Evolutionary conservation across 2,797 vertebrate genomes (phyloP).

Genomic region (Rhadinocentrus ornatus): DNA sequence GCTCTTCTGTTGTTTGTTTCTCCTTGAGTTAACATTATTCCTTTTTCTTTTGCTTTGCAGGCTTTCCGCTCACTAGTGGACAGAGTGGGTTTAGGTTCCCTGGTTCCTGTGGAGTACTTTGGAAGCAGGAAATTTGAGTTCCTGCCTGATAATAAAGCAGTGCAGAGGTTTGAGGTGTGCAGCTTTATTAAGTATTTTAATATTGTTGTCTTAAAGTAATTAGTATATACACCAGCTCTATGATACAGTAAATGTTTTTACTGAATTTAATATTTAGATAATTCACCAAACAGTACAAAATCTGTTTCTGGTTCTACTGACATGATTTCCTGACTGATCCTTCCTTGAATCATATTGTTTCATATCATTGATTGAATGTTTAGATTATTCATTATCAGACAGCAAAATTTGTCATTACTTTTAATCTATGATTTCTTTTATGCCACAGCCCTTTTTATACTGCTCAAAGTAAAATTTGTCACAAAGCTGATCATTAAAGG

Average conservation of each 20-base stretch:
- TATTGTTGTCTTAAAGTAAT: neutral
- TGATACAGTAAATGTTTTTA: neutral
- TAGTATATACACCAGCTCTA: too few species aligned
- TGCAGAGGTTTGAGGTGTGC: constrained; percentile 94
- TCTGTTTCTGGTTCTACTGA: neutral
- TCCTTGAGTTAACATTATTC: neutral
- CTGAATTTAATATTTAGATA: neutral
- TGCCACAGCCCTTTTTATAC: too few species aligned
- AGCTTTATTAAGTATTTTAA: neutral
- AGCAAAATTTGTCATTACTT: neutral
- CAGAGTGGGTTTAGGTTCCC: constrained; percentile 91
- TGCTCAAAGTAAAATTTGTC: too few species aligned
- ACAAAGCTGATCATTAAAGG: too few species aligned
- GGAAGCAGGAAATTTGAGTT: constrained; percentile 90
- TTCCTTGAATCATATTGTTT: neutral
- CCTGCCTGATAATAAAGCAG: constrained; percentile 88
- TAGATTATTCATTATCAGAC: neutral
- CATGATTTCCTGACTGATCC: neutral
- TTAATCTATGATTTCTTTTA: too few species aligned
- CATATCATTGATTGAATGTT: neutral
- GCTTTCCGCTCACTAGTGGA: constrained; percentile 94
- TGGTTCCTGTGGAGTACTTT: constrained; percentile 96
- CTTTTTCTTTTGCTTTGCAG: constrained; percentile 69
- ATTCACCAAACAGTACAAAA: constrained; percentile 1
- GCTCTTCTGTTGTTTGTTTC: neutral